Base-by-base conservation (phyloP, 35 echinoderm and acorn worm species). In the Eucidaris tribuloides region DNA sequence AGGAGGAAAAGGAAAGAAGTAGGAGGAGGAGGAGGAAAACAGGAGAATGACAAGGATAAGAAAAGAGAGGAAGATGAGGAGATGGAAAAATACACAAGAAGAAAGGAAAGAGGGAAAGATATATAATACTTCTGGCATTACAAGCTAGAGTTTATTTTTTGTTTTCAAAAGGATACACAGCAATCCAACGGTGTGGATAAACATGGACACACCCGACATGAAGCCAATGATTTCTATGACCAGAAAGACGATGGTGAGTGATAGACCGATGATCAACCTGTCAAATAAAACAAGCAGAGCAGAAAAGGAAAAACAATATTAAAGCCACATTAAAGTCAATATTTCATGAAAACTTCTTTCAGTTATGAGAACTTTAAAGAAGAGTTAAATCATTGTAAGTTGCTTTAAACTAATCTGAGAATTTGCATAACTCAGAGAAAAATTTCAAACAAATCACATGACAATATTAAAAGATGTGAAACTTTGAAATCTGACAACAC, bases 81-180 rank as follows among this genome's bases (percentile, higher is more conserved):
- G n/a, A n/a, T n/a, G n/a, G n/a, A n/a, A n/a, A n/a, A n/a, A n/a
- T n/a, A n/a, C n/a, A n/a, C n/a, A n/a, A n/a, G n/a, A n/a, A n/a
- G n/a, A n/a, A n/a, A n/a, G n/a, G n/a, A n/a, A n/a, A n/a, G n/a
- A n/a, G n/a, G n/a, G n/a, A n/a, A n/a, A n/a, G n/a, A n/a, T n/a
- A n/a, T n/a, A n/a, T n/a, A n/a, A n/a, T n/a, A n/a, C n/a, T n/a
- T n/a, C n/a, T n/a, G n/a, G n/a, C n/a, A n/a, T n/a, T n/a, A n/a
- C n/a, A n/a, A n/a, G n/a, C n/a, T n/a, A n/a, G n/a, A n/a, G n/a
- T n/a, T n/a, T n/a, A n/a, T n/a, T n/a, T n/a, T n/a, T n/a, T n/a
- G n/a, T n/a, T n/a, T n/a, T 24, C 33, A 3, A 40, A 96, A 96
- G 93, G 93, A 96, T 96, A 96, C 93, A 96, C 22, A 96, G 40